phyloP scores from a whole-genome alignment of 2,888 invertebrate genomes.

The Alcis repandata region DNA sequence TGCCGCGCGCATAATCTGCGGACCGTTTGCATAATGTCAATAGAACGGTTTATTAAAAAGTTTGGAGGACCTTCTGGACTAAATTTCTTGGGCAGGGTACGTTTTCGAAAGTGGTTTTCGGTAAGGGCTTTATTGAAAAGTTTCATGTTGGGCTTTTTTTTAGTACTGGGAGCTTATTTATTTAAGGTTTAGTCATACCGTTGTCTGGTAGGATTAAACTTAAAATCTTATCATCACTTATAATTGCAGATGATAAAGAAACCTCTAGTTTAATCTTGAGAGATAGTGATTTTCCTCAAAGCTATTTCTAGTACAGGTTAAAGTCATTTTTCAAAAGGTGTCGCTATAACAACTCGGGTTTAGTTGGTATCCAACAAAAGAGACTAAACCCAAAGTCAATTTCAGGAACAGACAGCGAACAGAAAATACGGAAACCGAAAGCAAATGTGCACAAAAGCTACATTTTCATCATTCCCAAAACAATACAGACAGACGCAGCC shows the following conservation, averaged over 20 bases:
- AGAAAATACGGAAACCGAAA: slow-evolving; percentile 7
- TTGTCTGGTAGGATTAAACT: no score
- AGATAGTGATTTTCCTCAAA: no score
- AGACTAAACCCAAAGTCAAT: slow-evolving; percentile 1
- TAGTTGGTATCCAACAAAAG: not conserved
- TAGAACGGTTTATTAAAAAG: slow-evolving; percentile 44
- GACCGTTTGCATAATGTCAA: slow-evolving; percentile 55
- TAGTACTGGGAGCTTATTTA: not conserved
- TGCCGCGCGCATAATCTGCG: slow-evolving; percentile 47
- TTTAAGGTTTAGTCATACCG: no score
- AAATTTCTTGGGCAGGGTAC: not conserved
- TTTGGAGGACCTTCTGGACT: slow-evolving; percentile 18
- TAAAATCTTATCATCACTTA: no score
- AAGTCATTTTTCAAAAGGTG: no score
- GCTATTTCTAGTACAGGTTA: no score
- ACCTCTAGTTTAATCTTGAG: no score
- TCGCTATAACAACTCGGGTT: no score
- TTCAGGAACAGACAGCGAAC: not conserved
- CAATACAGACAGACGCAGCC: slow-evolving; percentile 26
- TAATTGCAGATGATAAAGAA: no score
- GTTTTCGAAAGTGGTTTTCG: slow-evolving; percentile 21
- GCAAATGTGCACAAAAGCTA: slow-evolving; percentile 26
- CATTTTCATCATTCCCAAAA: slow-evolving; percentile 11
- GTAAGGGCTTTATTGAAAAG: slow-evolving; percentile 5
- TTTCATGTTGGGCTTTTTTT: slow-evolving; percentile 1